phyloP scores from a whole-genome alignment of 2,113 vertebrate species.

The Cyanoderma ruficeps region DNA sequence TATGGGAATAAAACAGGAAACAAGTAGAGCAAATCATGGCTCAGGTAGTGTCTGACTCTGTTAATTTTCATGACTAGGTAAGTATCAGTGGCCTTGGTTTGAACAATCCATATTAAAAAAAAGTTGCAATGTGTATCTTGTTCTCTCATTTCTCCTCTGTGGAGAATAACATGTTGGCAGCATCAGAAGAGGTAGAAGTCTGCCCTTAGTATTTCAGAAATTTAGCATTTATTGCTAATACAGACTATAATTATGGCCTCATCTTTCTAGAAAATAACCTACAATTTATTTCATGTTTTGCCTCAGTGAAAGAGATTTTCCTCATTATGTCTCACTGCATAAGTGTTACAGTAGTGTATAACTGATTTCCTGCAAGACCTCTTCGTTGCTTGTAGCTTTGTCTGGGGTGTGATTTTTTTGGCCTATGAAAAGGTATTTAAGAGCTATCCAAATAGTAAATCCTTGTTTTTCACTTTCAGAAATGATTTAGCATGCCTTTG shows the following conservation, averaged over 20 bases:
- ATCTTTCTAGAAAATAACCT: not conserved
- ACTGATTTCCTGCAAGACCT: not conserved
- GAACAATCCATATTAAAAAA: not conserved
- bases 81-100: not conserved
- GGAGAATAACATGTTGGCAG: not conserved
- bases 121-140: not conserved
- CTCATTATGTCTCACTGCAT: not conserved
- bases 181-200: not conserved
- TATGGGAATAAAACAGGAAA: not conserved
- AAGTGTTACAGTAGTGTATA: not conserved
- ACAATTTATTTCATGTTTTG: not conserved
- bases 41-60: not conserved
- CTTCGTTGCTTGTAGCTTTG: not conserved
- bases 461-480: not conserved
- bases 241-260: not conserved
- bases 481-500: not conserved
- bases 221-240: not conserved
- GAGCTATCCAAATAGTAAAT: not conserved
- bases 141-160: not conserved
- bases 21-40: not conserved
- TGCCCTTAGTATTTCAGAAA: not conserved
- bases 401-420: not conserved
- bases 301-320: not conserved
- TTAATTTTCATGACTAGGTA: not conserved
- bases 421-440: not conserved